phyloP scores from a whole-genome alignment of 2,797 vertebrate genomes.

The Schizopygopsis pylzovi region DNA sequence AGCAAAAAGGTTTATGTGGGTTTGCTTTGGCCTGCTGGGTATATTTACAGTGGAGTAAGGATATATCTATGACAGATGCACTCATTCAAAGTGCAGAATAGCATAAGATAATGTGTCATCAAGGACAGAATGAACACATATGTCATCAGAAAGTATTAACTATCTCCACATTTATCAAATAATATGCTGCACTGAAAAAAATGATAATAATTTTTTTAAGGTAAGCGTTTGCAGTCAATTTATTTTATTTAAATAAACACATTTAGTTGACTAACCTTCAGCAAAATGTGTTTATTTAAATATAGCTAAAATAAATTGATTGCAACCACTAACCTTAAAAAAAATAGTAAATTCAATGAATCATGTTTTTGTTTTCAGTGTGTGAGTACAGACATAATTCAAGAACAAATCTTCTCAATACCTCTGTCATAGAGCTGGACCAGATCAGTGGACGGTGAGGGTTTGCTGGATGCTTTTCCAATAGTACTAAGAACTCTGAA shows the following conservation, averaged over 20 bases:
- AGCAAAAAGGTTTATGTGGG: background rate
- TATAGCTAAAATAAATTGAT: too few relatives aligned
- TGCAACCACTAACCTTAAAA: too few relatives aligned
- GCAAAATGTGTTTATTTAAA: too few relatives aligned
- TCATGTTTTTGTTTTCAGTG: too few relatives aligned
- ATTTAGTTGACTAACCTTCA: too few relatives aligned
- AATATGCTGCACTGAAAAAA: too few relatives aligned
- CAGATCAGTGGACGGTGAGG: conserved; percentile 83
- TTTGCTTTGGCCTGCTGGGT: background rate
- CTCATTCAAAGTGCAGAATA: background rate
- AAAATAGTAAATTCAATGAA: too few relatives aligned
- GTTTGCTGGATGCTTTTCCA: conserved; percentile 88
- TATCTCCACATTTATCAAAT: background rate
- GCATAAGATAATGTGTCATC: background rate
- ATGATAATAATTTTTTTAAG: too few relatives aligned
- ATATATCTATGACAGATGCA: background rate
- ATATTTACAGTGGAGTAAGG: background rate
- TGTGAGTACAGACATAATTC: background rate
- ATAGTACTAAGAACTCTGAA: conserved; percentile 90
- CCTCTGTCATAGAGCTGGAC: conserved; percentile 88
- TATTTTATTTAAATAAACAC: too few relatives aligned
- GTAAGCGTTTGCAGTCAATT: too few relatives aligned
- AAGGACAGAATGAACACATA: background rate
- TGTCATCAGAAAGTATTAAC: background rate
- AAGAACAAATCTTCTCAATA: conserved; percentile 54